Conservation (phyloP, 35 echinoderm and acorn worm species). For the Hemicentrotus pulcherrimus region DNA sequence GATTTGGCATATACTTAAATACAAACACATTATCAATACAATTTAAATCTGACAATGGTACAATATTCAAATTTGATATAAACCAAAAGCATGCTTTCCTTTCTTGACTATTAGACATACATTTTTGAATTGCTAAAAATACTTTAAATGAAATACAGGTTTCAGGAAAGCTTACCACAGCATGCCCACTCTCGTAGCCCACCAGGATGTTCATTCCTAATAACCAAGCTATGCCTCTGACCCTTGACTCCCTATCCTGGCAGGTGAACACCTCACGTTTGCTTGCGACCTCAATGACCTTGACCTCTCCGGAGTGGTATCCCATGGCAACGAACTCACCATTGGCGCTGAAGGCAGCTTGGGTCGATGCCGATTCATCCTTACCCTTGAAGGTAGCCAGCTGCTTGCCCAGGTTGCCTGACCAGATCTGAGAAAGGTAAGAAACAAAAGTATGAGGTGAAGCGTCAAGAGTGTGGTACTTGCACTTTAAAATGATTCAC, state of each 20-base stretch:
- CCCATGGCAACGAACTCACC: conserved; percentile 66
- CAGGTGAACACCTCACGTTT: conserved; percentile 43
- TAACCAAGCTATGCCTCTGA: conserved; percentile 70
- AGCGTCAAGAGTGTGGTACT: no score
- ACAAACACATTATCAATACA: no score
- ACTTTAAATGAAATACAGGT: no score
- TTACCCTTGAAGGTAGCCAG: conserved; percentile 48
- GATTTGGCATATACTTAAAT: no score
- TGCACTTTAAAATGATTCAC: no score
- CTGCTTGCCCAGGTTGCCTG: conserved; percentile 83
- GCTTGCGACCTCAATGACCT: conserved; percentile 59
- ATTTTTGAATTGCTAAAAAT: no score
- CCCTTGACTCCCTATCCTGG: conserved; percentile 59
- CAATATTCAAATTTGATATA: no score
- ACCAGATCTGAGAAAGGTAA: conserved; percentile 80
- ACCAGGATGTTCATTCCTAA: conserved; percentile 33
- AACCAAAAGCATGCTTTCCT: no score
- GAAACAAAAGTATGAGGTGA: neutral
- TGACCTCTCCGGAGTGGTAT: conserved; percentile 74
- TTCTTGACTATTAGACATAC: no score
- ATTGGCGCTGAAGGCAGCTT: conserved; percentile 62
- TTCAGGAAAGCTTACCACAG: conserved; percentile 59
- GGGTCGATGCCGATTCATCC: conserved; percentile 50
- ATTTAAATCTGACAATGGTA: no score
- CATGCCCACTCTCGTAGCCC: conserved; percentile 67